phyloP scores from a whole-genome alignment of 92 coral and sea anemone genomes.

The Meandrina meandrites region DNA sequence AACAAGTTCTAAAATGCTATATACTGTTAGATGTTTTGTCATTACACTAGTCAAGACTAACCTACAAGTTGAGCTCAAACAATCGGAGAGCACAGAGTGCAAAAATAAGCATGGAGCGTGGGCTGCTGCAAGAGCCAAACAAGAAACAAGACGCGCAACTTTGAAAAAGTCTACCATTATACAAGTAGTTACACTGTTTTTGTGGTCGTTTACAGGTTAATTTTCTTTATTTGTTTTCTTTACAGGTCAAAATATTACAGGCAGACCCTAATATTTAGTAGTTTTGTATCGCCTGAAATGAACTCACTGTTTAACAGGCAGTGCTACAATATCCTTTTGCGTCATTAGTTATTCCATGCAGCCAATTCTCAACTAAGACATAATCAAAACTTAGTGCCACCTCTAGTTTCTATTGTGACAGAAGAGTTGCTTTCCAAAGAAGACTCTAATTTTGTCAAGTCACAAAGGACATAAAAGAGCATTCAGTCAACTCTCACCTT shows the following conservation, averaged over 20 bases:
- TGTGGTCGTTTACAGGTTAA: not conserved
- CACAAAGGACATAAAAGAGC: not conserved
- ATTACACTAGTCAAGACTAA: too few relatives aligned
- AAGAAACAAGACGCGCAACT: too few relatives aligned
- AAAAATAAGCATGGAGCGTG: too few relatives aligned
- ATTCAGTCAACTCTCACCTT: too few relatives aligned
- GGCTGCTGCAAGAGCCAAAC: too few relatives aligned
- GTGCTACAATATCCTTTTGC: conserved; percentile 91
- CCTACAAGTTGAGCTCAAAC: too few relatives aligned
- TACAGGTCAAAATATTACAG: conserved; percentile 94
- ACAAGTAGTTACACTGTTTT: too few relatives aligned
- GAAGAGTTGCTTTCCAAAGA: not conserved
- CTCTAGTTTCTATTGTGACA: not conserved
- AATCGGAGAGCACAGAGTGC: too few relatives aligned
- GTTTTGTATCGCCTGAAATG: conserved; percentile 88
- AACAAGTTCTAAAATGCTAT: too few relatives aligned
- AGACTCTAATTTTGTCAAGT: not conserved
- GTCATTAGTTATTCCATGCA: not conserved
- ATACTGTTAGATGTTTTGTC: too few relatives aligned
- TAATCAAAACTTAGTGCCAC: not conserved
- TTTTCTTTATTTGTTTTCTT: not conserved
- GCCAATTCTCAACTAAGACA: too few relatives aligned
- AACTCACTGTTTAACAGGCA: conserved; percentile 83
- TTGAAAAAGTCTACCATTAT: too few relatives aligned
- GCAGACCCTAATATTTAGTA: conserved; percentile 86